Conservation (phyloP, 2,113 vertebrate species). For the Aleadryas rufinucha region DNA sequence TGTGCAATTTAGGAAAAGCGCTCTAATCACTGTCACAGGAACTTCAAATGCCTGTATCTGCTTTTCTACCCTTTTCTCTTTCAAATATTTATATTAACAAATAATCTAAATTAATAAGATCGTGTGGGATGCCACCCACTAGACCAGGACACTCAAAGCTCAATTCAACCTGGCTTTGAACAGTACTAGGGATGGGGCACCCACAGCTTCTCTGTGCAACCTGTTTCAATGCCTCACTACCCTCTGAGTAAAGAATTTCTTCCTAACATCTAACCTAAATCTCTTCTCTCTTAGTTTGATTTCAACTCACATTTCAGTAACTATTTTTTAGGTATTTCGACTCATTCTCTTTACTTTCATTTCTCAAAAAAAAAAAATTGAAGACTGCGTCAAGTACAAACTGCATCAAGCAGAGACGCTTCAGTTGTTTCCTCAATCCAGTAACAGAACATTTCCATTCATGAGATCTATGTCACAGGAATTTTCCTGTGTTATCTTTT, state of each 20-base stretch:
- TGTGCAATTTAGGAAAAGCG: background rate
- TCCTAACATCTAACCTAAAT: background rate
- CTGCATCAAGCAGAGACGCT: too few relatives aligned
- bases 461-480: background rate
- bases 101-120: background rate
- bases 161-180: background rate
- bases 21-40: background rate
- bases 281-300: background rate
- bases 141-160: background rate
- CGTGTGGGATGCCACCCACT: background rate
- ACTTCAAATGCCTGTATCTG: background rate
- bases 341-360: background rate
- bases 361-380: background rate
- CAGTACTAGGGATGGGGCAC: background rate
- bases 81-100: background rate
- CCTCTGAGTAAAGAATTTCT: background rate
- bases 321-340: background rate
- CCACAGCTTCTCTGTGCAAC: too few relatives aligned
- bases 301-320: background rate
- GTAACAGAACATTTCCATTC: background rate
- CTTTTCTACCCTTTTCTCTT: background rate
- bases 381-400: background rate
- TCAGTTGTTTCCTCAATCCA: background rate
- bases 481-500: background rate
- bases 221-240: background rate